phyloP scores from a whole-genome alignment of 2,113 vertebrate species.

The Cacatua alba region DNA sequence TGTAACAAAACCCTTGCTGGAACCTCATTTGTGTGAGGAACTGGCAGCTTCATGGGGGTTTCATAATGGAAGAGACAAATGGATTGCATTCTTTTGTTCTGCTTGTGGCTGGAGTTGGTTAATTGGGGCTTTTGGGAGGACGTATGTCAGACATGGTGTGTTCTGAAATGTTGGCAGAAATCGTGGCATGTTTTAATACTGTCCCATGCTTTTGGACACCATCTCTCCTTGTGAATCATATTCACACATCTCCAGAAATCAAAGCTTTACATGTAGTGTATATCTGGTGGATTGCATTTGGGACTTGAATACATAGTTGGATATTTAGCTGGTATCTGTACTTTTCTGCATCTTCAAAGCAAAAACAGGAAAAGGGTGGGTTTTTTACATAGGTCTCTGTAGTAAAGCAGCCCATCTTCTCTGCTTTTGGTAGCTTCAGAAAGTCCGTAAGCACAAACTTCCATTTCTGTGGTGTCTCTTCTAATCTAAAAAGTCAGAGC shows the following conservation, averaged over 20 bases:
- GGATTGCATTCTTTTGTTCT: background rate
- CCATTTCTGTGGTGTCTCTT: background rate
- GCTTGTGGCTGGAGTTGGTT: background rate
- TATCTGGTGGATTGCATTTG: background rate
- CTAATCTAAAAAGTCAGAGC: background rate
- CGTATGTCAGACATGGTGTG: accelerated
- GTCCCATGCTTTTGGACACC: background rate
- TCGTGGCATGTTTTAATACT: background rate
- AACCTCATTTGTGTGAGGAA: background rate
- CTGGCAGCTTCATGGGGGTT: background rate
- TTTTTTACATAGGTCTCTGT: background rate
- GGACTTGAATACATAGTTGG: background rate
- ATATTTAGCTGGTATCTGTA: background rate
- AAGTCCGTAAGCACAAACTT: background rate
- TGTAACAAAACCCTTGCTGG: accelerated
- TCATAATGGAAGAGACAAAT: background rate
- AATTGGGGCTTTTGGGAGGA: background rate
- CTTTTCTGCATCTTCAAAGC: background rate
- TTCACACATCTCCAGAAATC: background rate
- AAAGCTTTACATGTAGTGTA: background rate
- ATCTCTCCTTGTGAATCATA: background rate
- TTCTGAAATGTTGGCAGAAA: background rate
- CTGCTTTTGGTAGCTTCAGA: background rate
- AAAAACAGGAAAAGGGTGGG: background rate
- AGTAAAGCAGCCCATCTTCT: background rate